Percentiles rank a stretch among this genome's conserved stretches.
Evolutionary conservation across 2,113 vertebrate species (phyloP).

Genomic region (Myiopsitta monachus): DNA sequence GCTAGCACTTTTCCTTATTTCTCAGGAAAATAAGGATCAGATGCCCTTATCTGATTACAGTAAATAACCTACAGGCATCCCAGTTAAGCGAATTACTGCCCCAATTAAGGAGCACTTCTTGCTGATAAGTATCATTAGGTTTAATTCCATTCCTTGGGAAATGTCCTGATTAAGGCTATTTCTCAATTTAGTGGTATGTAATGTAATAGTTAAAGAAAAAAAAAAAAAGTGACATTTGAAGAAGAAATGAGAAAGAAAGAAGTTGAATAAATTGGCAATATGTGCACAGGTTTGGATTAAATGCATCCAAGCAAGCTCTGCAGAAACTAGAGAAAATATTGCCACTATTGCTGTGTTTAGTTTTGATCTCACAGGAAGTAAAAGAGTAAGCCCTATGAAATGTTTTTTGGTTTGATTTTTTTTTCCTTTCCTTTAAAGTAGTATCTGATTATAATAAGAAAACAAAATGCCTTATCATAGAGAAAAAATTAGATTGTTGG

Average conservation of each 20-base stretch:
- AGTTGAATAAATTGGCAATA: neutral
- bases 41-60: constrained; percentile 57
- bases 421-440: neutral
- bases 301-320: neutral
- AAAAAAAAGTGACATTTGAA: neutral
- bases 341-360: neutral
- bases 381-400: neutral
- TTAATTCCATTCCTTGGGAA: constrained; percentile 64
- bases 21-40: constrained; percentile 48
- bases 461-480: neutral
- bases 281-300: neutral
- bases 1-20: neutral
- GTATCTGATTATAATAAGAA: neutral
- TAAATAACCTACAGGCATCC: constrained; percentile 63
- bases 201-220: constrained; percentile 12
- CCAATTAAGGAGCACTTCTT: constrained; percentile 64
- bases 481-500: neutral
- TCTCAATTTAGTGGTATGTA: constrained; percentile 27
- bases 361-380: neutral
- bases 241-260: neutral
- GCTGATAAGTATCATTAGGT: constrained; percentile 61
- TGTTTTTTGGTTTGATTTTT: neutral
- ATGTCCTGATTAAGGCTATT: constrained; percentile 46
- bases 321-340: neutral
- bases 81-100: constrained; percentile 58